phyloP scores from a whole-genome alignment of 2,113 vertebrate genomes.

The Hipposideros armiger region DNA sequence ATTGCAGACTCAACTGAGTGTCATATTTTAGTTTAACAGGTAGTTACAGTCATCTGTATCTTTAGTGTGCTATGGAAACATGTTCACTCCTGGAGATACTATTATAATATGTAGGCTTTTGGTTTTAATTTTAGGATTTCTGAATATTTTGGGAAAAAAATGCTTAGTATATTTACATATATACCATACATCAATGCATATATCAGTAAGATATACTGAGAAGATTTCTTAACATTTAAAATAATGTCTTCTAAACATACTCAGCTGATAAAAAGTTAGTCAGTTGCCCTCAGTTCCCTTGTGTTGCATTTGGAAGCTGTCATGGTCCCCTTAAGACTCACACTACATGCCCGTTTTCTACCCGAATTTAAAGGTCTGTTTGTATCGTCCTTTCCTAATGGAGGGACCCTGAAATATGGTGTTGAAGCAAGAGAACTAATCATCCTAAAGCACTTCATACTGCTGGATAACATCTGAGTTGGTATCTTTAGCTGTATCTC shows the following conservation, averaged over 20 bases:
- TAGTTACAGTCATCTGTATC: constrained; percentile 45
- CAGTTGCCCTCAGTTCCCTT: not conserved
- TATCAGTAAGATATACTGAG: not conserved
- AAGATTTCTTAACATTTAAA: not conserved
- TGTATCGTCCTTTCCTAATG: not conserved
- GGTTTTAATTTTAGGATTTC: not conserved
- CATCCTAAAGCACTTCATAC: not conserved
- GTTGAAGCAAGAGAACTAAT: not conserved
- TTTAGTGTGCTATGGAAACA: not conserved
- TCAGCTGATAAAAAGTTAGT: not conserved
- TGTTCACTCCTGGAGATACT: not conserved
- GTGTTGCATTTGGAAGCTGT: not conserved
- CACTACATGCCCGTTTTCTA: not conserved
- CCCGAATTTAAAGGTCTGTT: not conserved
- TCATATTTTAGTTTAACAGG: constrained; percentile 36
- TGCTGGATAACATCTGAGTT: not conserved
- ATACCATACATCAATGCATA: not conserved
- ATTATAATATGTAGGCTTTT: not conserved
- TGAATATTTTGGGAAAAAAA: not conserved
- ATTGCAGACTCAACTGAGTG: constrained; percentile 47
- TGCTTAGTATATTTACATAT: not conserved
- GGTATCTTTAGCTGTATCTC: not conserved
- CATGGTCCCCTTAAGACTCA: not conserved
- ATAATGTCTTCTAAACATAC: not conserved
- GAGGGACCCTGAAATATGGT: not conserved